Evolutionary conservation across 2,888 invertebrate species (phyloP), one percentile per base, ranked within the genome.

Genomic region (Drosophila neutralis): DNA sequence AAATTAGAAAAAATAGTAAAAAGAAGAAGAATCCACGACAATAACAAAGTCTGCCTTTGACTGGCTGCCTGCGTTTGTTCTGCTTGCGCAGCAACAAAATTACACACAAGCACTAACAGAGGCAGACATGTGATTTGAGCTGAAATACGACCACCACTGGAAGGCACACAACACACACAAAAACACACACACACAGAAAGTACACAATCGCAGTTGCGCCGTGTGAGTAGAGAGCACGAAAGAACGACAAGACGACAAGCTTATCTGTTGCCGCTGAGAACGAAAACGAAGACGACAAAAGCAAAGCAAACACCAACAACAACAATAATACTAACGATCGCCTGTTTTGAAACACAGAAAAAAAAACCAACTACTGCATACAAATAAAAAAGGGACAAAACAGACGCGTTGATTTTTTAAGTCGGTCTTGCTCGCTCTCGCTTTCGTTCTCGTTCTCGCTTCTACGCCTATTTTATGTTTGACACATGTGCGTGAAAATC

Each of bases 271-370:
- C 64, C 66, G 57, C 65, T 69, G 76, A 75, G 69, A 73, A 73
- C 61, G 64, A 80, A 68, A 79, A 68, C 85, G 80, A 80, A 82
- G 80, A 83, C 84, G 89, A 85, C 87, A 85, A 89, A 87, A 89
- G 84, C 87, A 89, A 85, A 82, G 89, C 89, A 87, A 89, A 84
- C 73, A 87, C 70, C 64, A 70, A 69, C 76, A 68, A 54, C 57
- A 62, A 48, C 49, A 35, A 45, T 15, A 73, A 72, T 69, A 68
- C 54, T 54, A 62, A 29, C 40, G 49, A 77, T 88, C 80, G 72
- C 69, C 83, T 82, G 82, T 82, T 88, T 87, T 84, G 65, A 52
- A 52, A 45, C 15, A 77, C 52, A 69, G 52, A 63, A 69, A 57
- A 59, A 56, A 76, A 31, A 36, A 27, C 13, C 45, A 36, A 5